phyloP scores from a whole-genome alignment of 2,888 invertebrate species.

The Eucriotettix oculatus region DNA sequence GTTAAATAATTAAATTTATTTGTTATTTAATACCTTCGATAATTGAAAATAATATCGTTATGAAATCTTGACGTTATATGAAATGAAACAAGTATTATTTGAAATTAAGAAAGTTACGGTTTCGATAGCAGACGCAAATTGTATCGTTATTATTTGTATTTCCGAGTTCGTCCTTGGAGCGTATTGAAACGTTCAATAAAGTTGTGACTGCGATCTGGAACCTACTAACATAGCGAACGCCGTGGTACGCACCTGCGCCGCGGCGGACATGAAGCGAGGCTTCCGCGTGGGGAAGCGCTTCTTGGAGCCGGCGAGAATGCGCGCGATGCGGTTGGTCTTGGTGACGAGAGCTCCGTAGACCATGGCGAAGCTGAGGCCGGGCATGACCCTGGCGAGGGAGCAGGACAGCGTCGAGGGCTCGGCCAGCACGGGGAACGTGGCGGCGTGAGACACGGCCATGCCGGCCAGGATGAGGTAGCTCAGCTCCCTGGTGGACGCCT shows the following conservation, averaged over 20 bases:
- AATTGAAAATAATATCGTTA: no score
- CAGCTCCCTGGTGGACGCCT: constrained; percentile 45
- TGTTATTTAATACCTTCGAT: no score
- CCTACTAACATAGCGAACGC: no score
- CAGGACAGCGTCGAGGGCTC: constrained; percentile 40
- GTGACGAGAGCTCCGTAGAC: constrained; percentile 58
- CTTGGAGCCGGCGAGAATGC: constrained; percentile 56
- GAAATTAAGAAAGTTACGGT: no score
- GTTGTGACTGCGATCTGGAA: no score
- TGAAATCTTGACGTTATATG: no score
- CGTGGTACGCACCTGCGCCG: constrained; percentile 28
- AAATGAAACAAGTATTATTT: no score
- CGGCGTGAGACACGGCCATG: constrained; percentile 35
- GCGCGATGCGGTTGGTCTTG: constrained; percentile 60
- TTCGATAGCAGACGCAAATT: no score
- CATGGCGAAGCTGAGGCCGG: constrained; percentile 50
- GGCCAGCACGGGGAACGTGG: constrained; percentile 47
- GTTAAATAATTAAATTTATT: no score
- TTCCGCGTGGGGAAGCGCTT: constrained; percentile 52
- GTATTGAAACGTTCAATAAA: no score
- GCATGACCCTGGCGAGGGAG: constrained; percentile 37
- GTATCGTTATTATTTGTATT: no score
- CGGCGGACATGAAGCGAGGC: constrained; percentile 43
- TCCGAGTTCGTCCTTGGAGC: no score
- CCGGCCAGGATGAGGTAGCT: constrained; percentile 47